Conservation (phyloP, 2,888 invertebrate genomes). For the Harpagoxenus sublaevis region DNA sequence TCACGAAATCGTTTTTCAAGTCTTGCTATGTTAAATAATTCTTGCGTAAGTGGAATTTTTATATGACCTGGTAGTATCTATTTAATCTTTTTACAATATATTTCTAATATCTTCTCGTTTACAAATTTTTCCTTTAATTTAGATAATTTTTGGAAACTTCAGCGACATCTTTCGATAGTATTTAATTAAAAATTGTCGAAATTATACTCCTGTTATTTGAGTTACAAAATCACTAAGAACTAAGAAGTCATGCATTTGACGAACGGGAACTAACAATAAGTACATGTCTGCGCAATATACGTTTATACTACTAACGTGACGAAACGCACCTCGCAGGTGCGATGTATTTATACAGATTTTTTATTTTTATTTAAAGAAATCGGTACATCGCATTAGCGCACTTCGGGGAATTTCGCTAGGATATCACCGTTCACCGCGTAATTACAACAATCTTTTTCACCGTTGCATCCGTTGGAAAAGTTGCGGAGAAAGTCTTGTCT, state of each 20-base stretch:
- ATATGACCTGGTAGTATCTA: neutral
- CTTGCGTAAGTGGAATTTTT: neutral
- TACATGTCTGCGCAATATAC: neutral
- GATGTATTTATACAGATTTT: neutral
- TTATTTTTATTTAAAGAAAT: neutral
- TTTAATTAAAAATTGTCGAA: neutral
- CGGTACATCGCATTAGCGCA: neutral
- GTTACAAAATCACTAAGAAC: neutral
- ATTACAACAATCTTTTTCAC: conserved; percentile 40
- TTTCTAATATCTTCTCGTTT: neutral
- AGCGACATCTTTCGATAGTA: neutral
- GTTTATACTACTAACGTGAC: conserved; percentile 10
- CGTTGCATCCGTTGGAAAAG: conserved; percentile 1
- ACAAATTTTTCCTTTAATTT: neutral
- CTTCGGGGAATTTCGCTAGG: neutral
- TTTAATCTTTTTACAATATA: neutral
- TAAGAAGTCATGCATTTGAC: neutral
- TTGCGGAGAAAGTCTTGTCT: neutral
- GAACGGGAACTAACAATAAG: neutral
- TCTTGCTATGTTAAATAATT: neutral
- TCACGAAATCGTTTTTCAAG: neutral
- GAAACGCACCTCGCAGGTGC: neutral
- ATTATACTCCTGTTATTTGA: neutral
- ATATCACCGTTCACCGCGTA: conserved; percentile 21
- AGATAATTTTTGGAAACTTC: neutral